Conservation (phyloP, 1,140 invertebrate genomes). For the Brachionus calyciflorus region DNA sequence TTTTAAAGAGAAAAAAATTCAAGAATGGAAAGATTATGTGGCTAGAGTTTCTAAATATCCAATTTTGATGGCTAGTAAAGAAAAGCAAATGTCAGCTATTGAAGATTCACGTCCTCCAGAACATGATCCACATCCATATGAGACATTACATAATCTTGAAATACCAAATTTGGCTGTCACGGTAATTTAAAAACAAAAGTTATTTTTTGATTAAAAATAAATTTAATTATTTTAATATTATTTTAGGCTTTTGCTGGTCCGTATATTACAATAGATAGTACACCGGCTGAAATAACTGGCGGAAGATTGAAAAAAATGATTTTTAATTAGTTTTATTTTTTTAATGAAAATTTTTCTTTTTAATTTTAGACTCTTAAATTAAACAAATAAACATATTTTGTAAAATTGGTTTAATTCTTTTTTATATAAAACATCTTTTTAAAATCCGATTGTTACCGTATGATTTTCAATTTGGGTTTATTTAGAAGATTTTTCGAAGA, state of each 20-base stretch:
- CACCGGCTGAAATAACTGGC: conserved; percentile 52
- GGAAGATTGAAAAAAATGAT: conserved; percentile 51
- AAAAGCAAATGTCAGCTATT: conserved; percentile 55
- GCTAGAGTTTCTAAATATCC: not conserved
- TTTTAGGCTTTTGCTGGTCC: conserved; percentile 53
- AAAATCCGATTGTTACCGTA: no score
- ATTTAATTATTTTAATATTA: conserved; percentile 47
- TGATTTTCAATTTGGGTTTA: no score
- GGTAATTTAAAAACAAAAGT: conserved; percentile 36
- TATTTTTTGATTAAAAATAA: not conserved
- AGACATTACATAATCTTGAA: conserved; percentile 47
- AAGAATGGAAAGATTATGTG: conserved; percentile 46
- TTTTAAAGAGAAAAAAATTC: conserved; percentile 37
- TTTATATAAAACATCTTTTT: not conserved
- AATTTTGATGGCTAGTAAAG: conserved; percentile 48
- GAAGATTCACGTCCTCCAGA: conserved; percentile 53
- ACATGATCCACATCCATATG: conserved; percentile 33
- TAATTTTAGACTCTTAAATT: no score
- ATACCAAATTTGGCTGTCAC: conserved; percentile 48
- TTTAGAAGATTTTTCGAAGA: no score
- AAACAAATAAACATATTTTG: not conserved
- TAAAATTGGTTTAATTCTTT: no score
- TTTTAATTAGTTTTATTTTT: not conserved
- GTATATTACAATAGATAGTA: conserved; percentile 53
- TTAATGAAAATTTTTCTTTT: not conserved